phyloP scores from a whole-genome alignment of 2,797 vertebrate genomes.

The Chlorospingus semifuscus region DNA sequence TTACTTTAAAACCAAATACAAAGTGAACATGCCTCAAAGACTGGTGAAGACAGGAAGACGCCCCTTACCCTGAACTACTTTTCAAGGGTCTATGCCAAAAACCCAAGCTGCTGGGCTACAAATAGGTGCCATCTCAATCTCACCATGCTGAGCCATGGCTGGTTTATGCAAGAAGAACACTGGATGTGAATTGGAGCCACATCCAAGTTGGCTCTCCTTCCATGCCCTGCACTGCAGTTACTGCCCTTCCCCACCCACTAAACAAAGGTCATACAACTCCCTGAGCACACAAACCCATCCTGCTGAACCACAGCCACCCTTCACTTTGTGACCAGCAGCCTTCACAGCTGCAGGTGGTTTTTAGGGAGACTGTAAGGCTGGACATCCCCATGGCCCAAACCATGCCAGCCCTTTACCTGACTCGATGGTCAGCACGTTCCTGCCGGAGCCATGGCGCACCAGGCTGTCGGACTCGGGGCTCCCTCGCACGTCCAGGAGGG shows the following conservation, averaged over 20 bases:
- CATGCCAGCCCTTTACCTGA: slow-evolving; percentile 63
- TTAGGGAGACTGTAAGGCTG: background rate
- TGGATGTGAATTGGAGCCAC: background rate
- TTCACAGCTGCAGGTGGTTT: background rate
- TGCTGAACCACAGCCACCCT: fast-evolving
- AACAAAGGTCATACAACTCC: background rate
- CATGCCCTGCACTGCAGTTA: background rate
- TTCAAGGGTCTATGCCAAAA: background rate
- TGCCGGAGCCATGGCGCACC: slow-evolving; percentile 75
- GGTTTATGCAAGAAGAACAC: background rate
- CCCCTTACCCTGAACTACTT: background rate
- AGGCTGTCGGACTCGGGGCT: slow-evolving; percentile 45
- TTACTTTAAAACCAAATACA: background rate
- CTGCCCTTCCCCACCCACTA: background rate
- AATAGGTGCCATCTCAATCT: background rate
- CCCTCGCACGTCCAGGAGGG: slow-evolving; percentile 82
- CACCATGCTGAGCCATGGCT: fast-evolving
- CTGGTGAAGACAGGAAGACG: fast-evolving
- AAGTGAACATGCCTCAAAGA: background rate
- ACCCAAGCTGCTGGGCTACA: background rate
- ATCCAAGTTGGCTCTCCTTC: background rate
- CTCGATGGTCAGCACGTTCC: slow-evolving; percentile 82
- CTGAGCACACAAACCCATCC: background rate
- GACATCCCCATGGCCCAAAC: background rate
- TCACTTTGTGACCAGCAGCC: fast-evolving